phyloP scores from a whole-genome alignment of 2,888 invertebrate species.

The Celastrina argiolus region DNA sequence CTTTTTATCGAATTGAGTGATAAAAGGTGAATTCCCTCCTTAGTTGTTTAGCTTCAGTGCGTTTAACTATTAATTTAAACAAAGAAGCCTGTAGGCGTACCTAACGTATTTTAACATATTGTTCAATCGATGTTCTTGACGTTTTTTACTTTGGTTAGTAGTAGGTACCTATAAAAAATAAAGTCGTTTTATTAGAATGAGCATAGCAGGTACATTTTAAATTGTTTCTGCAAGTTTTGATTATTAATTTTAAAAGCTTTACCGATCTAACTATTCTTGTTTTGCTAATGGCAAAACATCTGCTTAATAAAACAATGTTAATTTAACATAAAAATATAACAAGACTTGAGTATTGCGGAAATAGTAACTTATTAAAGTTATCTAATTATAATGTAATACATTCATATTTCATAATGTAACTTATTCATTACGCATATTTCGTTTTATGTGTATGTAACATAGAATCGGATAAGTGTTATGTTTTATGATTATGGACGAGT shows the following conservation, averaged over 20 bases:
- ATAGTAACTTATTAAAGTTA: not conserved
- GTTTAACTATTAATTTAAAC: not conserved
- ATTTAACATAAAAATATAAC: too few species aligned
- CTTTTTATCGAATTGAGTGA: conserved; percentile 9
- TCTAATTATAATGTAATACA: not conserved
- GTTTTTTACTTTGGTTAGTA: not conserved
- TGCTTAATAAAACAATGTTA: too few species aligned
- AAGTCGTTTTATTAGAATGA: not conserved
- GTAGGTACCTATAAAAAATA: not conserved
- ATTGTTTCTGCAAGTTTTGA: not conserved
- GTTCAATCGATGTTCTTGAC: not conserved
- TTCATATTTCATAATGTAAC: too few species aligned
- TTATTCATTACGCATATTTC: not conserved
- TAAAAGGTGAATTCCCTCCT: not conserved
- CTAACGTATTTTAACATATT: not conserved
- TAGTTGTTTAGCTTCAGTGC: not conserved
- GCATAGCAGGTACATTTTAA: not conserved
- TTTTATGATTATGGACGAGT: not conserved
- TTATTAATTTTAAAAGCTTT: not conserved
- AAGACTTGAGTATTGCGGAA: too few species aligned
- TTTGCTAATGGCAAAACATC: too few species aligned
- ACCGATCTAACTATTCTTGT: too few species aligned
- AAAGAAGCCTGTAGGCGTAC: not conserved
- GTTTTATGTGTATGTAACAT: not conserved
- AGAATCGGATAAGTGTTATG: not conserved